Percentiles rank a stretch among this genome's conserved stretches.
Conservation (phyloP, 2,113 vertebrate genomes). For the Edolisoma coerulescens region DNA sequence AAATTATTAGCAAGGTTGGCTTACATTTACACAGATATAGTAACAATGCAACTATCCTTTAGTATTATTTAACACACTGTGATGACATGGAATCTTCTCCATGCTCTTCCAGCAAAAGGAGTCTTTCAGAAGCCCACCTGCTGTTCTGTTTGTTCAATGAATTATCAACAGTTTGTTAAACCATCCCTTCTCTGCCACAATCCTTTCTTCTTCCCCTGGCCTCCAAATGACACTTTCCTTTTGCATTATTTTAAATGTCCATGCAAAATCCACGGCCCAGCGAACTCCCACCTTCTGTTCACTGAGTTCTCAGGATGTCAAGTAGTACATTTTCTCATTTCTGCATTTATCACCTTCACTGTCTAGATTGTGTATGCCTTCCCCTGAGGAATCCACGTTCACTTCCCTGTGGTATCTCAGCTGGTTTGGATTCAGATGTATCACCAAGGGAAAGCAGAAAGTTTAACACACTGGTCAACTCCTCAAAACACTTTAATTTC, state of each 20-base stretch:
- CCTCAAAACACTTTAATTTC: not conserved
- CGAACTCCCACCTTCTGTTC: not conserved
- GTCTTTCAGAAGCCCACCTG: not conserved
- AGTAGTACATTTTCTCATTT: not conserved
- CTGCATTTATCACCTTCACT: not conserved
- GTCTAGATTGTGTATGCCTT: not conserved
- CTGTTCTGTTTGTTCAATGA: not conserved
- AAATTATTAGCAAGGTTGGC: not conserved
- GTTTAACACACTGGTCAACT: not conserved
- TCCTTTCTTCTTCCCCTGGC: not conserved
- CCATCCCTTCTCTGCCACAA: not conserved
- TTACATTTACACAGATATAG: not conserved
- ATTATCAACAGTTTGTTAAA: not conserved
- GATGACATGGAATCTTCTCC: not conserved
- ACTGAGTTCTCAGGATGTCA: not conserved
- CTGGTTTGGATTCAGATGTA: not conserved
- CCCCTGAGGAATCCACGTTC: not conserved
- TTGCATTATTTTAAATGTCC: not conserved
- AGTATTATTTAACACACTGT: not conserved
- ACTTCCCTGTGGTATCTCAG: not conserved
- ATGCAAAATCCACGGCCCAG: not conserved
- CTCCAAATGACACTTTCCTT: not conserved
- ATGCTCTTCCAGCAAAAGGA: not conserved
- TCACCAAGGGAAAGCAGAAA: not conserved
- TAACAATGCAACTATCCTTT: not conserved